These are phyloP conservation scores for Pterophyllum scalare DNA, from an alignment of 2,113 vertebrate species.

Conservation along the genomic window DNA sequence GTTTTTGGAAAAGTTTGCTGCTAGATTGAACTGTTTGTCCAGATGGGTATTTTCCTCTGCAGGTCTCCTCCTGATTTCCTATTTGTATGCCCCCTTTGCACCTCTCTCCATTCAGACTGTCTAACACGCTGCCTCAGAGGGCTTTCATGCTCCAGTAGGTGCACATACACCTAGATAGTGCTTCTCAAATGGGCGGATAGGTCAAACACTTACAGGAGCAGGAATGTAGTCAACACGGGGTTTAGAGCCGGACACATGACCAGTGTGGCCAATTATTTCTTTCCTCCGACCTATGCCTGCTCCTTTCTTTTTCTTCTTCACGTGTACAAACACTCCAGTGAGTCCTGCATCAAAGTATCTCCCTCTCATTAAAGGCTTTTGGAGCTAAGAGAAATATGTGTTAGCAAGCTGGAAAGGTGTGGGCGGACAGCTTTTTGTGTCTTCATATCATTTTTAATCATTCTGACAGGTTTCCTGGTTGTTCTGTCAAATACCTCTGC, in stretches of 20 bases:
- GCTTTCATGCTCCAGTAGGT: slow-evolving; percentile 47
- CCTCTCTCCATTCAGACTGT: slow-evolving; percentile 11
- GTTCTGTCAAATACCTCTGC: slow-evolving; percentile 39
- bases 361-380: slow-evolving; percentile 35
- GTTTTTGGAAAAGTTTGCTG: not conserved
- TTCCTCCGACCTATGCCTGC: slow-evolving; percentile 7
- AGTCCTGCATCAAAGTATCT: not conserved
- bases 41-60: not conserved
- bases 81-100: not conserved
- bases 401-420: slow-evolving; percentile 31
- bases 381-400: not conserved
- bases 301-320: slow-evolving; percentile 1
- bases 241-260: not conserved
- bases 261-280: slow-evolving; percentile 62
- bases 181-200: slow-evolving; percentile 40
- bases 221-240: slow-evolving; percentile 4
- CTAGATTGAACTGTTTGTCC: slow-evolving; percentile 21
- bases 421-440: slow-evolving; percentile 44
- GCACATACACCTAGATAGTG: slow-evolving; percentile 42
- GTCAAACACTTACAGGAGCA: slow-evolving; percentile 44
- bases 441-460: slow-evolving; percentile 44
- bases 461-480: slow-evolving; percentile 51
- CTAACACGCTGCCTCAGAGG: slow-evolving; percentile 27
- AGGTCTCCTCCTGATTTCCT: slow-evolving; percentile 23
- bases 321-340: slow-evolving; percentile 19